Percentiles rank a stretch among this genome's conserved stretches.
These are phyloP conservation scores for Dryoscopus gambensis DNA, from an alignment of 2,113 vertebrate species.

Conservation along the genomic window DNA sequence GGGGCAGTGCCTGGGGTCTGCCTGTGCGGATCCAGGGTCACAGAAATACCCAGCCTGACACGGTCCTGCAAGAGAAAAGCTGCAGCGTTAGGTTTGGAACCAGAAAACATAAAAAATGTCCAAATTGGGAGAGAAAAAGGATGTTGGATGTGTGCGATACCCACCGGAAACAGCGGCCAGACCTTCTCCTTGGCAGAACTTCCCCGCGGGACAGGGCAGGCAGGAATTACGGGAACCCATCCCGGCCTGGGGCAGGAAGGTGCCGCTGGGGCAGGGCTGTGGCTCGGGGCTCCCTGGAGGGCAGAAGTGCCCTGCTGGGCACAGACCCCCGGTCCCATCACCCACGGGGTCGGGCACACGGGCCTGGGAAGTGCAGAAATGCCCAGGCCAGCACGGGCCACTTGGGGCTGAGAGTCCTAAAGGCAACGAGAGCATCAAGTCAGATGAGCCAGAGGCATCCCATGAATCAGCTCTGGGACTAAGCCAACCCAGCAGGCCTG, in stretches of 20 bases:
- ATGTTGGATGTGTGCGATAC: rapidly evolving
- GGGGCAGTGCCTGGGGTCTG: conserved; percentile 70
- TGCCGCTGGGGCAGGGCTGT: conserved; percentile 76
- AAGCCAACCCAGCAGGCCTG: background rate
- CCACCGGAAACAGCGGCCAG: conserved; percentile 62
- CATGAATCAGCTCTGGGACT: background rate
- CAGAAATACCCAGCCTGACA: conserved; percentile 71
- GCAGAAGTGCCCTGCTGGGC: conserved; percentile 81
- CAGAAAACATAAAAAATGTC: background rate
- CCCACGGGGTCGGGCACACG: conserved; percentile 60
- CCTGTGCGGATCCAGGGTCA: conserved; percentile 64
- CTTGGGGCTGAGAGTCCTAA: conserved; percentile 75
- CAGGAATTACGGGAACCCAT: conserved; percentile 70
- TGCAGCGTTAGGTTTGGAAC: background rate
- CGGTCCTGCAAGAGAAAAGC: conserved; percentile 48
- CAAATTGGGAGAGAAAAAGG: too few relatives aligned
- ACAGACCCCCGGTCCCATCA: conserved; percentile 66
- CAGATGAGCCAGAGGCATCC: background rate
- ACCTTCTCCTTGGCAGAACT: conserved; percentile 74
- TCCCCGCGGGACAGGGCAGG: conserved; percentile 75
- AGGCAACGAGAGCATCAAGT: background rate
- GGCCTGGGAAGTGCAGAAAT: conserved; percentile 79
- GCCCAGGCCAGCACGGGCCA: conserved; percentile 76
- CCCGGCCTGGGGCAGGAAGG: conserved; percentile 71
- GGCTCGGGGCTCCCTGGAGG: conserved; percentile 76